Base-by-base conservation (phyloP, 1,140 invertebrate species). In the Leptoteleia sp. region DNA sequence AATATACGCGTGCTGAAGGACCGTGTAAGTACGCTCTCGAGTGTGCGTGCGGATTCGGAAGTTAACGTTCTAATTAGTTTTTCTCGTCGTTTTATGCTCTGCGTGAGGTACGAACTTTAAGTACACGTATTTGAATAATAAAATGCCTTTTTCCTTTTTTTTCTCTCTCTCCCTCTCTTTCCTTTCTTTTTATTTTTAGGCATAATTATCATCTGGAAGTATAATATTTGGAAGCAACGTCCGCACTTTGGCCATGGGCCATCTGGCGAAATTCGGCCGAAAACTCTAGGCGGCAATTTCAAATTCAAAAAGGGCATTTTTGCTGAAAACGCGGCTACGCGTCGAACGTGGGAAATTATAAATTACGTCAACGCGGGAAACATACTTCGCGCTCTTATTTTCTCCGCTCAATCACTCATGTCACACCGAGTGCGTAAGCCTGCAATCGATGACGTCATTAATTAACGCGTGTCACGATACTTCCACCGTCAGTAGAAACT, bases 41-140 rank as follows among this genome's bases (percentile, higher is more conserved):
- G 57, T 52, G 43, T 62, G 52, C 54, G 59, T 76, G 67, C 73
- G 62, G 48, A 79, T 81, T 82, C 76, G 79, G 80, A 84, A 81
- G 79, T 80, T 65, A 81, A 82, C 75, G 67, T 64, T 80, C 77
- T 77, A 82, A 81, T 82, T 81, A 72, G 67, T 62, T 59, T 37
- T 70, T 72, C 40, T 72, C 35, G 27, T 57, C 38, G 29, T 67
- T 59, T 55, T 62, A 8, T 12, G 19, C 16, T 62, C 61, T 54
- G 57, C 27, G 61, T 48, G 50, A 55, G 55, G 25, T 64, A 62
- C 43, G 17, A 25, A 29, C 25, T 72, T 79, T 48, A 54, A 67
- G 55, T 31, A 61, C 61, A 43, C 35, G 52, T 50, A 65, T 57
- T 65, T 64, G 33, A 73, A 75, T 64, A 65, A 64, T 55, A 11